Evolutionary conservation across 2,888 invertebrate species (phyloP).

Genomic region (Slavum lentiscoides): DNA sequence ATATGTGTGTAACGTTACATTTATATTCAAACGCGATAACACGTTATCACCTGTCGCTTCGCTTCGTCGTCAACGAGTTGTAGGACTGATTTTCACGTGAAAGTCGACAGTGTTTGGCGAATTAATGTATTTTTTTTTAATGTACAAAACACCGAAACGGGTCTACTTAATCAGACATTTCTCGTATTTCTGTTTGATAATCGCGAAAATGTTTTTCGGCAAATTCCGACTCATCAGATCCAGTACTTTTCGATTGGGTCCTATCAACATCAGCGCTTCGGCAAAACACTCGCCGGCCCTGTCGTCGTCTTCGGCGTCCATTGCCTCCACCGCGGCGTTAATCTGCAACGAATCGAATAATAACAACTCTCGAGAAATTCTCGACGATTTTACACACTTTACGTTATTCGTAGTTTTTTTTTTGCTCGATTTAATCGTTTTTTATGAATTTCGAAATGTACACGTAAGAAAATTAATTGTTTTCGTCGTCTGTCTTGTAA

Average conservation of each 20-base stretch:
- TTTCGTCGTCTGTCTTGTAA: no score
- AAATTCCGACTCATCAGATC: background rate
- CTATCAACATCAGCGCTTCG: background rate
- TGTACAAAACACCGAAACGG: no score
- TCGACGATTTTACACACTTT: no score
- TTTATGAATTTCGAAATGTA: no score
- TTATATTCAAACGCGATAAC: background rate
- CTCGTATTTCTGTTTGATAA: background rate
- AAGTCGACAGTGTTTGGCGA: background rate
- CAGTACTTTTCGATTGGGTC: slow-evolving; percentile 11
- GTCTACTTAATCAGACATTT: background rate
- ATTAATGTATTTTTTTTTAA: background rate
- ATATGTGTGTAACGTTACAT: background rate
- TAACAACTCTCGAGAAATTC: no score
- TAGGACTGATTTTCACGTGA: background rate
- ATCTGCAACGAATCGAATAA: background rate
- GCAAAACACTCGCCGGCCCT: slow-evolving; percentile 1
- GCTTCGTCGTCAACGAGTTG: background rate
- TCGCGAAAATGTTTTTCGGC: background rate
- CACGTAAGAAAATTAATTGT: no score
- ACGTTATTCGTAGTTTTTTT: no score
- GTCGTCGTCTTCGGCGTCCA: slow-evolving; percentile 2
- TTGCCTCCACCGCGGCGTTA: slow-evolving; percentile 11
- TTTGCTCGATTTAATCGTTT: no score
- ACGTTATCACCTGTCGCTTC: background rate